Evolutionary conservation across 2,888 invertebrate genomes (phyloP), one percentile per base, ranked within the genome.

Genomic region (Tetheella fluctuosa): DNA sequence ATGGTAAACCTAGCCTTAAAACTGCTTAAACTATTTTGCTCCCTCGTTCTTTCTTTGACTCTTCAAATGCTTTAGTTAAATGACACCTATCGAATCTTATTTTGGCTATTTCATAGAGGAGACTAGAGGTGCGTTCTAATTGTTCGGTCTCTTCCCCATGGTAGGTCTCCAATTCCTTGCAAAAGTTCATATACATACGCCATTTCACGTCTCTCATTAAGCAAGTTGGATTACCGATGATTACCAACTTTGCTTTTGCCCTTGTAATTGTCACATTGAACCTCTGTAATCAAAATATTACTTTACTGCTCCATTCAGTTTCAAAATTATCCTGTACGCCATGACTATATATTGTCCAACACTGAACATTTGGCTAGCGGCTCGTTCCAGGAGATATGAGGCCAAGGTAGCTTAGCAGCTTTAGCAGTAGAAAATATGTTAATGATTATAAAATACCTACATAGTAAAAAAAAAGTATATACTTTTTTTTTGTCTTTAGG

Each of bases 241-340:
- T 89, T 20, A 96, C 94, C 20, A 96, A 83, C 65, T 97, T 94
- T n/a, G 96, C 84, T 82, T 95, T 95, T 0, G 96, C 96, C 64
- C 96, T 85, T 0, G 96, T 96, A 17, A 96, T 75, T 0, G 96
- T 94, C 1, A 97, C 96, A 84, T 97, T 97, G 81, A 96, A 96
- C 65, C 96, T 88, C 93, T 96, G 91, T 15, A 94, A 89, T n/a
- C n/a, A 56, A 54, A 59, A 52, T 13, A 55, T 57, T 52, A 23
- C 23, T 52, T 17, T 23, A 59, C 6, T 15, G 0, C 4, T 1
- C 15, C 4, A 13, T 4, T 13, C 15, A 15, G 2, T 15, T 15
- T 37, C 15, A 1, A 37, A 15, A 2, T 15, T 37, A 37, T 2
- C 1, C 37, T 13, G 10, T 34, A 34, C 10, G 10, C 10, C 28